Percentiles rank a stretch among this genome's conserved stretches.
These are phyloP conservation scores for Atrichornis clamosus DNA, from an alignment of 2,113 vertebrate genomes.

Conservation along the genomic window DNA sequence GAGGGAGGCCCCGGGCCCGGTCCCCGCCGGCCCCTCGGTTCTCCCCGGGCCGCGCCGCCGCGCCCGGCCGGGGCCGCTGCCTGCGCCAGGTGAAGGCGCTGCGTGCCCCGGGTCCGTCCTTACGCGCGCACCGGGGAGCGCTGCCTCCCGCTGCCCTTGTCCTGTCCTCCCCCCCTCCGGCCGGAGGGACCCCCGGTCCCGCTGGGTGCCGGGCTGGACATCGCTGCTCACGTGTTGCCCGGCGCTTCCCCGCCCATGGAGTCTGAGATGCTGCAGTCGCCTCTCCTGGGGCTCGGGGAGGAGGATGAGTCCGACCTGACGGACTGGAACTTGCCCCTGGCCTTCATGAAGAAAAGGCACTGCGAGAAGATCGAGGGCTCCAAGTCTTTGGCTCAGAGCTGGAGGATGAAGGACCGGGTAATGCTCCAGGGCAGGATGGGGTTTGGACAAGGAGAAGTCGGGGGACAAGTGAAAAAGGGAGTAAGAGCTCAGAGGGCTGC, in stretches of 20 bases:
- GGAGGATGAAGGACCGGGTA: constrained; percentile 99
- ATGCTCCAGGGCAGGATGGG: neutral
- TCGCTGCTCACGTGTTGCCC: neutral
- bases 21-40: neutral
- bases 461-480: neutral
- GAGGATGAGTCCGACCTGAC: constrained; percentile 89
- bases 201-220: neutral
- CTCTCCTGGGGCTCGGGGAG: constrained; percentile 85
- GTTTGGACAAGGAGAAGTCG: neutral
- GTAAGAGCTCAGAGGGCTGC: rapidly evolving
- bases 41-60: neutral
- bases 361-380: constrained; percentile 98
- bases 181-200: neutral
- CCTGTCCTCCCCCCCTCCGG: neutral
- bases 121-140: neutral
- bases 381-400: constrained; percentile 95
- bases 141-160: neutral
- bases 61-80: neutral
- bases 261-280: constrained; percentile 81
- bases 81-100: neutral
- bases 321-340: constrained; percentile 90
- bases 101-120: neutral
- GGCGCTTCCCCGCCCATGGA: constrained; percentile 55
- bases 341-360: constrained; percentile 98
- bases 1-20: constrained; percentile 52